Conservation (phyloP, 2,113 vertebrate species). For the Suncus etruscus region DNA sequence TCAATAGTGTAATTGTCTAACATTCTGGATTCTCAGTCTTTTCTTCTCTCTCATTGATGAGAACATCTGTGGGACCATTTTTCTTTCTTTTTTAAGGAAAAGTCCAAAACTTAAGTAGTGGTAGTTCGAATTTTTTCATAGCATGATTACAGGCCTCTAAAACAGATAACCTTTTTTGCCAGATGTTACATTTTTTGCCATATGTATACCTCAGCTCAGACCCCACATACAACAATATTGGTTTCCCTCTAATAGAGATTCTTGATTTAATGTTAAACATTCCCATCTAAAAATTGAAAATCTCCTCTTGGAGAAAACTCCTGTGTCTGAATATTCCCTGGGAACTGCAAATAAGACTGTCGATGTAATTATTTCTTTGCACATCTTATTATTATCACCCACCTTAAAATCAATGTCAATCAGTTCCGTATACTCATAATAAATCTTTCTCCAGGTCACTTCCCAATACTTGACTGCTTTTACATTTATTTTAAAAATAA, state of each 20-base stretch:
- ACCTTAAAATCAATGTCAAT: slow-evolving; percentile 4
- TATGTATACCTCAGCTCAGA: too few species aligned
- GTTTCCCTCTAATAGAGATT: neutral
- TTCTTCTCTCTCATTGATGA: neutral
- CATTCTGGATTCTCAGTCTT: neutral
- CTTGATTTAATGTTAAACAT: neutral
- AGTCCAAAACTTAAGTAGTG: neutral
- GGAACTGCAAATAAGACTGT: neutral
- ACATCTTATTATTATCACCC: neutral
- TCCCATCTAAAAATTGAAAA: neutral
- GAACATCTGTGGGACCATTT: neutral
- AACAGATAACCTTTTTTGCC: neutral
- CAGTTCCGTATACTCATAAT: neutral
- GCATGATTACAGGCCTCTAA: neutral
- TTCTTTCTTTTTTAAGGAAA: neutral
- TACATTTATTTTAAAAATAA: neutral
- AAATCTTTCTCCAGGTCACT: neutral
- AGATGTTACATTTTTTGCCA: neutral
- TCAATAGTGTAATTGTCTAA: neutral
- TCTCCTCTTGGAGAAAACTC: neutral
- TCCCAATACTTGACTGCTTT: neutral
- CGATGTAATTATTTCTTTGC: neutral
- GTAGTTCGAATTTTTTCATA: neutral
- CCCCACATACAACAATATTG: neutral
- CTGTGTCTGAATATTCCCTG: neutral